A percentile compares a stretch with the other conserved stretches of the same genome.
These are phyloP conservation scores for Eupeodes latifasciatus DNA, from an alignment of 2,888 invertebrate genomes.

Conservation along the genomic window DNA sequence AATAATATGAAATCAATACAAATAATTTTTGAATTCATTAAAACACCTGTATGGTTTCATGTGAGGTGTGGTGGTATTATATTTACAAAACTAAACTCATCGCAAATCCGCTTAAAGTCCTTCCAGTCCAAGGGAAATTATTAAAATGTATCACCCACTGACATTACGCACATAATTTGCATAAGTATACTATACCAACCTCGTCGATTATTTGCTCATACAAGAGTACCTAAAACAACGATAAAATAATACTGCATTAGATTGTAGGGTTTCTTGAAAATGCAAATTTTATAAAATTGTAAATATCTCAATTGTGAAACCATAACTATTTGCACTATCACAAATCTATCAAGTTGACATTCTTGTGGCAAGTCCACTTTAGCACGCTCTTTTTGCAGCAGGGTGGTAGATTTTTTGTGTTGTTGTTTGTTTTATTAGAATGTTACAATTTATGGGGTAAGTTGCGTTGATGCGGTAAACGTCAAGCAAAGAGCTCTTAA, in stretches of 20 bases:
- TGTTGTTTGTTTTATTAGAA: background rate
- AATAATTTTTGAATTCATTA: conserved; percentile 12
- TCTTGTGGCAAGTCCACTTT: conserved; percentile 72
- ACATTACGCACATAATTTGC: conserved; percentile 30
- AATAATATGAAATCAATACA: conserved; percentile 12
- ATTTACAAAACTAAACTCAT: conserved; percentile 34
- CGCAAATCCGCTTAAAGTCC: conserved; percentile 61
- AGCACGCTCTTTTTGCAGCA: conserved; percentile 72
- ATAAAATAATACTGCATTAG: conserved; percentile 24
- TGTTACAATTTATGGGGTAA: background rate
- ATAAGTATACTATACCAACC: background rate
- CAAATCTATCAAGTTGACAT: conserved; percentile 47
- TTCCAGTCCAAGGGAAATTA: conserved; percentile 33
- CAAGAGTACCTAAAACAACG: conserved; percentile 25
- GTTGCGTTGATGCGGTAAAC: conserved; percentile 37
- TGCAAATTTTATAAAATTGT: conserved; percentile 47
- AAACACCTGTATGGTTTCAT: conserved; percentile 56
- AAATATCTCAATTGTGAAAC: conserved; percentile 53
- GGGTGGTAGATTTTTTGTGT: conserved; percentile 54
- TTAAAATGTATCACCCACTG: conserved; percentile 51
- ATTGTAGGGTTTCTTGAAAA: conserved; percentile 63
- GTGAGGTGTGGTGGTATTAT: conserved; percentile 68
- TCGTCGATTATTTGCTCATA: conserved; percentile 50
- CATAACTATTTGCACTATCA: conserved; percentile 55
- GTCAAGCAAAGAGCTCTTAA: conserved; percentile 57